Percentiles rank a stretch among this genome's conserved stretches.
These are phyloP conservation scores for Lasioglossum lativentre DNA, from an alignment of 2,888 invertebrate species.

Conservation along the genomic window DNA sequence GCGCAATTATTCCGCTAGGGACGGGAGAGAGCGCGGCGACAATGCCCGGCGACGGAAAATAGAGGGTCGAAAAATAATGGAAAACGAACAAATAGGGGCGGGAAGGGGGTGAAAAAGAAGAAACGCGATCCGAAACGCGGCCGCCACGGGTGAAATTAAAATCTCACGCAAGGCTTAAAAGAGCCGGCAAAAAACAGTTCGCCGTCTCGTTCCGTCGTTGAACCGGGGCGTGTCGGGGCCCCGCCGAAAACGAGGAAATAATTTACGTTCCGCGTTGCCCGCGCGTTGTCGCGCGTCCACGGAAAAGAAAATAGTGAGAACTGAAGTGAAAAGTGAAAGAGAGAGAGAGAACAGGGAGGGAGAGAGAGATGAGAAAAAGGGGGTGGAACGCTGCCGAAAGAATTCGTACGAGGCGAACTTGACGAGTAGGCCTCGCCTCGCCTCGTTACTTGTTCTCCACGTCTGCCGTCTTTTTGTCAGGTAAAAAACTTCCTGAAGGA, in stretches of 20 bases:
- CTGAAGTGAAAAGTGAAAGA: background rate
- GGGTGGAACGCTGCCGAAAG: conserved; percentile 11
- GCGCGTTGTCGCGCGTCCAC: conserved; percentile 36
- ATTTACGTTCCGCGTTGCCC: conserved; percentile 59
- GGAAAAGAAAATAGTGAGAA: background rate
- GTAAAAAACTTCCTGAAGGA: conserved; percentile 63
- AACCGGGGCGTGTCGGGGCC: conserved; percentile 43
- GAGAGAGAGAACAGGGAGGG: background rate
- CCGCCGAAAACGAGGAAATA: conserved; percentile 68
- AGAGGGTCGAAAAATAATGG: background rate
- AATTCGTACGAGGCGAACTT: conserved; percentile 30
- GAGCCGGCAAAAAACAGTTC: conserved; percentile 39
- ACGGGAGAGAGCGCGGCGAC: conserved; percentile 23
- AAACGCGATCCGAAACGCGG: conserved; percentile 16
- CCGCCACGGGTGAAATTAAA: conserved; percentile 56
- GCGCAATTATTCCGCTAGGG: conserved; percentile 23
- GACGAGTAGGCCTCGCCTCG: conserved; percentile 51
- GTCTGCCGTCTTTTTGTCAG: conserved; percentile 68
- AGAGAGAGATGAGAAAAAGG: background rate
- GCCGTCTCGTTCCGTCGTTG: conserved; percentile 52
- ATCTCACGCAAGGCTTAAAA: conserved; percentile 63
- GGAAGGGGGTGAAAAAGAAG: background rate
- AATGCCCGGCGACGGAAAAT: conserved; percentile 24
- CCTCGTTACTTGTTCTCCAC: conserved; percentile 67
- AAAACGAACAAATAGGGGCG: background rate